Evolutionary conservation across 2,888 invertebrate species (phyloP).

Genomic region (Microctonus brassicae): DNA sequence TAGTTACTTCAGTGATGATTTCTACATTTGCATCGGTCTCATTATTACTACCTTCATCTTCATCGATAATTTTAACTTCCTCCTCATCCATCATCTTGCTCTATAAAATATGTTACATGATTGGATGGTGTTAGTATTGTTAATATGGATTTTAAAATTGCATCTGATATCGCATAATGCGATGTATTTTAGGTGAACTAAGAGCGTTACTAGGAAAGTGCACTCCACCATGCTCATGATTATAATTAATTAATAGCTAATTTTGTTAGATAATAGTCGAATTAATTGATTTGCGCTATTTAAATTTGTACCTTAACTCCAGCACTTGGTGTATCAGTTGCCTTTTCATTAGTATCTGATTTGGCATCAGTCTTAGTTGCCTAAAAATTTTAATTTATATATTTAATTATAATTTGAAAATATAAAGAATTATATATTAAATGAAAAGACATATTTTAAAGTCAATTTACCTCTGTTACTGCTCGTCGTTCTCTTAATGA

Average conservation of each 20-base stretch:
- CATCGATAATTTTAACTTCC: slow-evolving; percentile 42
- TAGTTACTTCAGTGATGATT: slow-evolving; percentile 35
- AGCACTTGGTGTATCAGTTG: neutral
- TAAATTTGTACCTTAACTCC: neutral
- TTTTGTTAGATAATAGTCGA: neutral
- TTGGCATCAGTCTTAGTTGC: neutral
- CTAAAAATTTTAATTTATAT: neutral
- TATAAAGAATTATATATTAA: no score
- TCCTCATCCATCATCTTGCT: slow-evolving; percentile 48
- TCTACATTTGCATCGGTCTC: slow-evolving; percentile 19
- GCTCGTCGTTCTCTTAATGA: slow-evolving; percentile 50
- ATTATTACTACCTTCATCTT: slow-evolving; percentile 47
- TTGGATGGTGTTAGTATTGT: slow-evolving; percentile 7
- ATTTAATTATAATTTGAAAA: no score
- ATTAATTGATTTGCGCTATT: neutral
- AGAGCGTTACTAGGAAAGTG: slow-evolving; percentile 37
- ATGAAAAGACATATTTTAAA: neutral
- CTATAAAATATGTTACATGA: slow-evolving; percentile 55
- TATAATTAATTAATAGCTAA: neutral
- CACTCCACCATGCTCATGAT: slow-evolving; percentile 28
- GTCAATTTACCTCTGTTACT: neutral
- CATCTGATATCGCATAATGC: neutral
- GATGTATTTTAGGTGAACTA: neutral
- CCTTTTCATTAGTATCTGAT: neutral
- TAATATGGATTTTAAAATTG: neutral